Conservation (phyloP, 2,113 vertebrate genomes). For the Oncorhynchus tshawytscha region DNA sequence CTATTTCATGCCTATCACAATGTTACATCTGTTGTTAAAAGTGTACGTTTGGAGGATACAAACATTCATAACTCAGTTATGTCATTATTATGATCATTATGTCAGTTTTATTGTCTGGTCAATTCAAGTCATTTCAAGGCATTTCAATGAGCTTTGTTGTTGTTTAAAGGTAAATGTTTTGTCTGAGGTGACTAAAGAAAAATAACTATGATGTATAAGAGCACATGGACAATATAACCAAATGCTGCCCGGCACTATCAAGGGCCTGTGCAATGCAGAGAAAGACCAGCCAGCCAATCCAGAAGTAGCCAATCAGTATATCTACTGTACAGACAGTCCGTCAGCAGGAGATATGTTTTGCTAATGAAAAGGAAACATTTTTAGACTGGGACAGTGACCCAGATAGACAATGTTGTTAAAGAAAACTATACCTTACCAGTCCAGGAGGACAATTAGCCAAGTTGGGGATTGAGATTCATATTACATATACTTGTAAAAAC, state of each 20-base stretch:
- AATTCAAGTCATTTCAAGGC: conserved; percentile 24
- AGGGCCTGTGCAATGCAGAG: not conserved
- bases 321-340: not conserved
- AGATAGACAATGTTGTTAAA: not conserved
- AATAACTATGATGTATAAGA: not conserved
- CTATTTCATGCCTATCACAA: not conserved
- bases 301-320: not conserved
- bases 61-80: conserved; percentile 29
- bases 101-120: conserved; percentile 10
- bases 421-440: not conserved
- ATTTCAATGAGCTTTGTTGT: not conserved
- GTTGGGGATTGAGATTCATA: not conserved
- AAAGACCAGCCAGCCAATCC: not conserved
- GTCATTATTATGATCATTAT: conserved; percentile 5
- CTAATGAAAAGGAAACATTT: not conserved
- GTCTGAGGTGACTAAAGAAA: not conserved
- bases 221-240: not conserved
- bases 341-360: not conserved
- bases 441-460: not conserved
- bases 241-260: not conserved
- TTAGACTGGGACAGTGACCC: not conserved
- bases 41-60: conserved; percentile 16
- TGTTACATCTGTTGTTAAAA: conserved; percentile 17
- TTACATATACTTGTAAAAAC: conserved; percentile 1
- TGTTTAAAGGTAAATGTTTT: not conserved